Evolutionary conservation across 2,797 vertebrate species (phyloP).

Genomic region (Micrastur ruficollis): DNA sequence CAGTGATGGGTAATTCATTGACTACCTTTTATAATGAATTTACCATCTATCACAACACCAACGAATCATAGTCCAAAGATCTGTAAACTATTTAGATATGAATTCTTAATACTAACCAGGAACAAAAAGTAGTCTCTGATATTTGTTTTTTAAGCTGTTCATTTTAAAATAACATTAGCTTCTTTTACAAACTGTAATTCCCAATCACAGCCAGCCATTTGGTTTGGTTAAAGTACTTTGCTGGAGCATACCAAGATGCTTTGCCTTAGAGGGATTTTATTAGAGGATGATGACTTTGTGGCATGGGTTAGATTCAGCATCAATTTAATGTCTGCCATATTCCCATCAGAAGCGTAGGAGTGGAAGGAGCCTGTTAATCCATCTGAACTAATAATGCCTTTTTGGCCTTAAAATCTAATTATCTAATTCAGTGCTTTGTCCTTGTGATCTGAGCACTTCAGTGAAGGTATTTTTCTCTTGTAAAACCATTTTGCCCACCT

Average conservation of each 20-base stretch:
- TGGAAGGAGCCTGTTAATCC: neutral
- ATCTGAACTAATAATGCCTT: neutral
- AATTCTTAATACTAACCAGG: neutral
- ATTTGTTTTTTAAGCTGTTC: neutral
- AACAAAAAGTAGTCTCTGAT: neutral
- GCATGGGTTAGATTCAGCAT: neutral
- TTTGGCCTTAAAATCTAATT: conserved; percentile 11
- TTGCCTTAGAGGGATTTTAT: neutral
- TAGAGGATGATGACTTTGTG: neutral
- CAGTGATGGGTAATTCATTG: neutral
- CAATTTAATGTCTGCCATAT: neutral
- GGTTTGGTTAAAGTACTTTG: neutral
- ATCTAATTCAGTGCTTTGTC: neutral
- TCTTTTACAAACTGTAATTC: neutral
- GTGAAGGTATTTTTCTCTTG: neutral
- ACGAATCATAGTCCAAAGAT: neutral
- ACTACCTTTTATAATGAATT: neutral
- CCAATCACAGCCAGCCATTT: neutral
- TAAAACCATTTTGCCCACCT: neutral
- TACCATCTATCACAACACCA: neutral
- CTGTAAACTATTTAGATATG: neutral
- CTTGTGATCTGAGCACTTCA: neutral
- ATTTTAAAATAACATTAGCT: neutral
- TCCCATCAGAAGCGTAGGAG: neutral
- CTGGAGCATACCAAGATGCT: neutral